Percentiles rank a stretch among this genome's conserved stretches.
Conservation (phyloP, 2,113 vertebrate species). For the Austrofundulus limnaeus region DNA sequence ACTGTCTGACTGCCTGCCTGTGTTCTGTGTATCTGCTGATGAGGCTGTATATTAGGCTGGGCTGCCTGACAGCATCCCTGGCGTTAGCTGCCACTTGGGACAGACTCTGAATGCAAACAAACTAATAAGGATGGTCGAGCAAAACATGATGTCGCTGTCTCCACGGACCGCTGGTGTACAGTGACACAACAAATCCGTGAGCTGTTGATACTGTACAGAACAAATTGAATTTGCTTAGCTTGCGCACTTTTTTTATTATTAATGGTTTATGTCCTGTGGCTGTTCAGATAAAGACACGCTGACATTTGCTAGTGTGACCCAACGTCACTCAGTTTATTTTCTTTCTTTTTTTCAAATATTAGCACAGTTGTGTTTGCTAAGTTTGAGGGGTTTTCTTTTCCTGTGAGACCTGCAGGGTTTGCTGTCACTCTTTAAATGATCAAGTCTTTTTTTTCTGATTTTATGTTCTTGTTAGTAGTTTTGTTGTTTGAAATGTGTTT, state of each 20-base stretch:
- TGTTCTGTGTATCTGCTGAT: constrained; percentile 58
- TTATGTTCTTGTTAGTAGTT: too few species aligned
- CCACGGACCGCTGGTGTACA: constrained; percentile 47
- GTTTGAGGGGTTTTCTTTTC: constrained; percentile 4
- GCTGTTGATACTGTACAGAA: constrained; percentile 28
- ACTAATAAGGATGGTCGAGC: constrained; percentile 66
- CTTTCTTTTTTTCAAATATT: constrained; percentile 19
- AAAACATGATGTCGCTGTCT: constrained; percentile 62
- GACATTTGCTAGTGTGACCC: constrained; percentile 19
- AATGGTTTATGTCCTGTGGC: constrained; percentile 17
- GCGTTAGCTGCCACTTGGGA: constrained; percentile 68
- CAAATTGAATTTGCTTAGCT: constrained; percentile 32
- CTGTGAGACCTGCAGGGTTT: background rate
- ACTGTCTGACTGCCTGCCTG: constrained; percentile 30
- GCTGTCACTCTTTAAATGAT: background rate
- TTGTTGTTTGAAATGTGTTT: too few species aligned
- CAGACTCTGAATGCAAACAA: constrained; percentile 68
- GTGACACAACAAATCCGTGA: constrained; percentile 51
- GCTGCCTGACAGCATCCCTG: constrained; percentile 56
- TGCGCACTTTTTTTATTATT: background rate
- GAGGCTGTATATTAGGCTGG: constrained; percentile 40
- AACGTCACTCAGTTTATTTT: background rate
- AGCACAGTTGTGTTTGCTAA: background rate
- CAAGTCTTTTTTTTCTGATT: background rate
- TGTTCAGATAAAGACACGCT: constrained; percentile 40